Percentiles rank a stretch among this genome's conserved stretches.
Conservation (phyloP, 2,888 invertebrate genomes). For the Cecidostiba fungosa region DNA sequence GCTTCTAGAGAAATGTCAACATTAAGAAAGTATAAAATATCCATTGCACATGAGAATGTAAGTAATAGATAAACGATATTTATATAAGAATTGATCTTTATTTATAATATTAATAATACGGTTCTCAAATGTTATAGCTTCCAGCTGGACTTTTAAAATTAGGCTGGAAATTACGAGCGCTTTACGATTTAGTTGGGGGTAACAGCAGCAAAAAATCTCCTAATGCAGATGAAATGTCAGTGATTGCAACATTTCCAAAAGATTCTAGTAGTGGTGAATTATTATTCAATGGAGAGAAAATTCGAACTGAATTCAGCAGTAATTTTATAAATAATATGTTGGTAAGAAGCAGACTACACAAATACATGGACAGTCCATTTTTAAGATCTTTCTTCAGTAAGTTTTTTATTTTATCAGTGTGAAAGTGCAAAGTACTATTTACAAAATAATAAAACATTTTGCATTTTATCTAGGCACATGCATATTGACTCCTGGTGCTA, state of each 20-base stretch:
- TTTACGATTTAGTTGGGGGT: slow-evolving; percentile 74
- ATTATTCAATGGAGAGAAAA: slow-evolving; percentile 69
- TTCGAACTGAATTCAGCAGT: slow-evolving; percentile 70
- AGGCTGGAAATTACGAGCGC: slow-evolving; percentile 71
- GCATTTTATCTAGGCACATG: slow-evolving; percentile 71
- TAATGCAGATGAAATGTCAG: slow-evolving; percentile 67
- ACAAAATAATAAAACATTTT: slow-evolving; percentile 33
- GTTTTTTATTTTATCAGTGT: slow-evolving; percentile 46
- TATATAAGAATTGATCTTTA: neutral
- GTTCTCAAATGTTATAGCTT: slow-evolving; percentile 67
- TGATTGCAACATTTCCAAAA: slow-evolving; percentile 73
- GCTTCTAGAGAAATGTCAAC: slow-evolving; percentile 77
- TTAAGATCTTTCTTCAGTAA: slow-evolving; percentile 74
- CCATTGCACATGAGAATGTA: slow-evolving; percentile 72
- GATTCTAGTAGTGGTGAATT: slow-evolving; percentile 70
- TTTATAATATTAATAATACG: neutral
- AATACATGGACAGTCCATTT: slow-evolving; percentile 73
- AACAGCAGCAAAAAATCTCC: slow-evolving; percentile 67
- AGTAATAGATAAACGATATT: slow-evolving; percentile 54
- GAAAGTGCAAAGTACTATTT: neutral
- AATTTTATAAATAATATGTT: slow-evolving; percentile 73
- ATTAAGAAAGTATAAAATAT: slow-evolving; percentile 73
- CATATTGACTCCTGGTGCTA: slow-evolving; percentile 70
- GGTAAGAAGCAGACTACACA: slow-evolving; percentile 74
- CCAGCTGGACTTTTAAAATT: slow-evolving; percentile 70